A percentile compares a stretch with the other conserved stretches of the same genome.
Evolutionary conservation across 1,140 invertebrate genomes (phyloP).

Genomic region (Colletes gigas): DNA sequence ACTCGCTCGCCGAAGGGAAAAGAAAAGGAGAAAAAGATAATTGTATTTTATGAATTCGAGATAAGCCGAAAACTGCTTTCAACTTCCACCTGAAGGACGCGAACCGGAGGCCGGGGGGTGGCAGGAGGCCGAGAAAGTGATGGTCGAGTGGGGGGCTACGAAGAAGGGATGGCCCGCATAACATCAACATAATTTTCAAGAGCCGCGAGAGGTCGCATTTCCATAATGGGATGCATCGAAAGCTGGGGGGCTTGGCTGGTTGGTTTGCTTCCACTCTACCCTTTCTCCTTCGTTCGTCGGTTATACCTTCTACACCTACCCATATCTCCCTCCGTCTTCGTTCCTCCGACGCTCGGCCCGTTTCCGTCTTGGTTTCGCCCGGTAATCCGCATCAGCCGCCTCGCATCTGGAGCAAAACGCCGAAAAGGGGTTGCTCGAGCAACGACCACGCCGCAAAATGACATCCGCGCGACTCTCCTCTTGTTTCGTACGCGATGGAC

Average conservation of each 20-base stretch:
- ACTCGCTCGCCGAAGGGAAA: not conserved
- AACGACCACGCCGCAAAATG: constrained; percentile 45
- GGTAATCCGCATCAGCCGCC: constrained; percentile 23
- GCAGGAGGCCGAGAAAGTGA: constrained; percentile 6
- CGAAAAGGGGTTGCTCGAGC: constrained; percentile 47
- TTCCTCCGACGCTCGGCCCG: not conserved
- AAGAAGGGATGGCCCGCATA: constrained; percentile 66
- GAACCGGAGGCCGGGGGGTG: not conserved
- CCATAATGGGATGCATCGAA: constrained; percentile 78
- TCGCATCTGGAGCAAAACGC: constrained; percentile 42
- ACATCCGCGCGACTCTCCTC: constrained; percentile 39
- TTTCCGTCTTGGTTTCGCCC: not conserved
- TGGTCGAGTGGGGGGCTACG: constrained; percentile 25
- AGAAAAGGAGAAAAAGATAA: constrained; percentile 60
- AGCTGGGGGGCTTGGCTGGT: constrained; percentile 59
- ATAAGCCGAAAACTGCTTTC: constrained; percentile 66
- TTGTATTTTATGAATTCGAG: constrained; percentile 76
- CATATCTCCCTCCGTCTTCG: constrained; percentile 27
- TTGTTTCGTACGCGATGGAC: constrained; percentile 54
- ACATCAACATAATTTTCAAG: constrained; percentile 78
- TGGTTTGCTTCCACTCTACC: constrained; percentile 53
- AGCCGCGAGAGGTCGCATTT: constrained; percentile 75
- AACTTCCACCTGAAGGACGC: not conserved
- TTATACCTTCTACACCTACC: constrained; percentile 32
- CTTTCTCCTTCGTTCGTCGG: constrained; percentile 19